Evolutionary conservation across 2,797 vertebrate species (phyloP).

Genomic region (Morelia viridis): DNA sequence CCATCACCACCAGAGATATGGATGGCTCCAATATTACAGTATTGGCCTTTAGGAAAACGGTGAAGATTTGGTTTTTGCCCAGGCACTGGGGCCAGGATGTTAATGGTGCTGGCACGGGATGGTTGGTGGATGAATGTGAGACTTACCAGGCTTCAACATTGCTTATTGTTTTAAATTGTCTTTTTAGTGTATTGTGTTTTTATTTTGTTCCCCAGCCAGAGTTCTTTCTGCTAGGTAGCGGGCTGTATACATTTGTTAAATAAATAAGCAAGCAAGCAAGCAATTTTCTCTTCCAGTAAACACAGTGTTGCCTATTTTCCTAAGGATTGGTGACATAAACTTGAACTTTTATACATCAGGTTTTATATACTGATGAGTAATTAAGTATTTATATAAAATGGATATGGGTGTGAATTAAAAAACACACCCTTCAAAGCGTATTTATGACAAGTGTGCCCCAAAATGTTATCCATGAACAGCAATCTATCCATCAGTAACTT

Average conservation of each 20-base stretch:
- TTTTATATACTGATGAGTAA: background rate
- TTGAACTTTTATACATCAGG: background rate
- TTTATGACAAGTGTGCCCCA: background rate
- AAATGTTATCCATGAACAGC: background rate
- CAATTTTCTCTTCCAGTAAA: background rate
- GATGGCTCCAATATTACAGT: background rate
- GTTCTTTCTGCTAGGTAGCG: background rate
- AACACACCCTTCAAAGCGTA: background rate
- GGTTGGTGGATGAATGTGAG: background rate
- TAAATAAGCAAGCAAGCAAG: background rate
- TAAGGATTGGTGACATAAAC: background rate
- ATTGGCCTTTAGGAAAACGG: background rate
- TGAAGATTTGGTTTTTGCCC: background rate
- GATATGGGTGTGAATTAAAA: background rate
- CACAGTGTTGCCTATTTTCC: background rate
- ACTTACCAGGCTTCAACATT: background rate
- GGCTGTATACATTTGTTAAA: no score
- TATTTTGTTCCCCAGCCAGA: background rate
- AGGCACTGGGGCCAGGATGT: background rate
- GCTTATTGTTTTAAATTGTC: background rate
- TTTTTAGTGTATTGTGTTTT: background rate
- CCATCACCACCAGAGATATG: background rate
- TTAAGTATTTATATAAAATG: background rate
- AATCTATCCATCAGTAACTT: background rate
- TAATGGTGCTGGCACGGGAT: background rate